A percentile compares a stretch with the other conserved stretches of the same genome.
These are phyloP conservation scores for Phylloscopus trochilus DNA, from an alignment of 2,113 vertebrate genomes.

Conservation along the genomic window DNA sequence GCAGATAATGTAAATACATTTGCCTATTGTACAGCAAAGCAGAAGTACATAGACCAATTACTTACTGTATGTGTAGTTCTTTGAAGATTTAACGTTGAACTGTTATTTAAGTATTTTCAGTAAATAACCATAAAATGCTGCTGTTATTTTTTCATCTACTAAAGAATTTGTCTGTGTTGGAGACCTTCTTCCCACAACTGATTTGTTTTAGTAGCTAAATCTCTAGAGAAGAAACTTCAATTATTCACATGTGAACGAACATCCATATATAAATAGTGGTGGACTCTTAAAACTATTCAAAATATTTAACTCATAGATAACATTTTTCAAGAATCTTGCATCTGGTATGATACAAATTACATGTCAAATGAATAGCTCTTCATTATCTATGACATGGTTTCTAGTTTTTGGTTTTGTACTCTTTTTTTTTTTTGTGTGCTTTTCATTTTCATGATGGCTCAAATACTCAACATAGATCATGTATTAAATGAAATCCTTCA, in stretches of 20 bases:
- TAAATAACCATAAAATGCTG: background rate
- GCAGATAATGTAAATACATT: background rate
- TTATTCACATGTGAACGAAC: background rate
- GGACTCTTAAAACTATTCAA: background rate
- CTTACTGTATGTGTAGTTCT: background rate
- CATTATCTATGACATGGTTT: background rate
- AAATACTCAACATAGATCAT: background rate
- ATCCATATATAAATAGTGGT: background rate
- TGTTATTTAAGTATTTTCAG: background rate
- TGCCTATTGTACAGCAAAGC: background rate
- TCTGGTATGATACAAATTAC: background rate
- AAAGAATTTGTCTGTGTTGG: background rate
- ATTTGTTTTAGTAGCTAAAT: background rate
- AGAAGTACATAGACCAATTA: background rate
- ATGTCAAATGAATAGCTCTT: background rate
- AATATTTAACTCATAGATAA: background rate
- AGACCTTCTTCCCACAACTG: background rate
- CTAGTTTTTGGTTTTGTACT: background rate
- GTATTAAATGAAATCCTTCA: background rate
- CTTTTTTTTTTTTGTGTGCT: background rate
- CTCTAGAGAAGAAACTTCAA: background rate
- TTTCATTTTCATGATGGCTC: background rate
- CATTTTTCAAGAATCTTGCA: background rate
- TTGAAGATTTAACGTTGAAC: background rate
- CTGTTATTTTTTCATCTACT: background rate